Evolutionary conservation across 2,888 invertebrate species (phyloP).

Genomic region (Drosophila colorata): DNA sequence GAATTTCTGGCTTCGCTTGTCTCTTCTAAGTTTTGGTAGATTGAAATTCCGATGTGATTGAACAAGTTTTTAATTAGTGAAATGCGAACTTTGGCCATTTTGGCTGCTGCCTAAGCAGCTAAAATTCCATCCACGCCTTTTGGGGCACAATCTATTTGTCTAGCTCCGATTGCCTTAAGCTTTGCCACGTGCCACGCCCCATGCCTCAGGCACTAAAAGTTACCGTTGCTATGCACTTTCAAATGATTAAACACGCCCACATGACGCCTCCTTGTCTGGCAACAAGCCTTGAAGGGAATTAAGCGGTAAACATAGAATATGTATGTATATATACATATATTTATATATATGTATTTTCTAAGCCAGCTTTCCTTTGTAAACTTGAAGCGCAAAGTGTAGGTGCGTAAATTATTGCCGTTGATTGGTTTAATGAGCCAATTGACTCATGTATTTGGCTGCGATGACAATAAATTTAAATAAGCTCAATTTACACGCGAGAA

Average conservation of each 20-base stretch:
- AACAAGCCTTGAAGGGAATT: constrained; percentile 8
- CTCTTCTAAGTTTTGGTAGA: constrained; percentile 33
- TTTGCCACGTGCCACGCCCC: constrained; percentile 23
- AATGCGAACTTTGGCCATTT: constrained; percentile 36
- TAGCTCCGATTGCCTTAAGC: constrained; percentile 31
- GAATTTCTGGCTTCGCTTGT: constrained; percentile 14
- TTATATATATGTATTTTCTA: not conserved
- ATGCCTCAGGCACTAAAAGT: constrained; percentile 12
- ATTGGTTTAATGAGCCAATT: constrained; percentile 69
- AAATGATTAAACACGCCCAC: constrained; percentile 65
- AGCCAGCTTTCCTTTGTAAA: constrained; percentile 46
- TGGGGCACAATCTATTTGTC: constrained; percentile 21
- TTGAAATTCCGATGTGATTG: constrained; percentile 30
- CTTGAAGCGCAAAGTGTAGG: constrained; percentile 45
- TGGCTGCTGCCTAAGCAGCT: constrained; percentile 15
- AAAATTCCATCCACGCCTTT: constrained; percentile 31
- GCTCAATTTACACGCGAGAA: constrained; percentile 33
- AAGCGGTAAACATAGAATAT: constrained; percentile 26
- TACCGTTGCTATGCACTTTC: constrained; percentile 63
- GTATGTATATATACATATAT: not conserved
- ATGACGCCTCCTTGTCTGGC: constrained; percentile 44
- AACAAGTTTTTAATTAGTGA: constrained; percentile 55
- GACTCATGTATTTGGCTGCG: constrained; percentile 29
- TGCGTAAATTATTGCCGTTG: constrained; percentile 69
- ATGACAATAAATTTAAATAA: constrained; percentile 58